Evolutionary conservation across 1,140 invertebrate species (phyloP).

Genomic region (Chelonus insularis): DNA sequence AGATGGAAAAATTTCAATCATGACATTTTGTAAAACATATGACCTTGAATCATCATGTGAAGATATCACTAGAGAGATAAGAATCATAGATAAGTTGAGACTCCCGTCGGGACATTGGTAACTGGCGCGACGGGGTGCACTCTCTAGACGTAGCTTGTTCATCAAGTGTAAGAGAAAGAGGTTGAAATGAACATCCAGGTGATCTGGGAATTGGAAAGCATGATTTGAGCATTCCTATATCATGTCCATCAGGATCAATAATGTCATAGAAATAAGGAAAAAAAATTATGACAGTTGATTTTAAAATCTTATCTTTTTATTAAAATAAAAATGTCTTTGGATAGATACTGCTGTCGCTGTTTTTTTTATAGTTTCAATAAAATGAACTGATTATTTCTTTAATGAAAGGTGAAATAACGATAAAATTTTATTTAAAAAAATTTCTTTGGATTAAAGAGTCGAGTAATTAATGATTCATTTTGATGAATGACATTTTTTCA

Average conservation of each 20-base stretch:
- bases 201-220: conserved; percentile 52
- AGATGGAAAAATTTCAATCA: not conserved
- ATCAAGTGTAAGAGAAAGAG: conserved; percentile 11
- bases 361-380: too few relatives aligned
- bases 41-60: conserved; percentile 33
- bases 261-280: not conserved
- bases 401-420: too few relatives aligned
- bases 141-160: conserved; percentile 25
- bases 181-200: conserved; percentile 29
- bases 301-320: too few relatives aligned
- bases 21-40: conserved; percentile 7
- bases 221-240: conserved; percentile 51
- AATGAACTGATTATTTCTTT: too few relatives aligned
- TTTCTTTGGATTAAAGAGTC: too few relatives aligned
- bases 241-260: not conserved
- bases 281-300: too few relatives aligned
- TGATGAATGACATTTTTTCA: too few relatives aligned
- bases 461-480: too few relatives aligned
- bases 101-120: conserved; percentile 38
- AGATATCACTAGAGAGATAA: not conserved
- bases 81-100: conserved; percentile 31
- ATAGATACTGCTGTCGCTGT: too few relatives aligned
- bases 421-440: too few relatives aligned
- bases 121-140: conserved; percentile 27
- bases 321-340: too few relatives aligned